Base-by-base conservation (phyloP, 1,140 invertebrate species). In the Pseudachorutes palmiensis region DNA sequence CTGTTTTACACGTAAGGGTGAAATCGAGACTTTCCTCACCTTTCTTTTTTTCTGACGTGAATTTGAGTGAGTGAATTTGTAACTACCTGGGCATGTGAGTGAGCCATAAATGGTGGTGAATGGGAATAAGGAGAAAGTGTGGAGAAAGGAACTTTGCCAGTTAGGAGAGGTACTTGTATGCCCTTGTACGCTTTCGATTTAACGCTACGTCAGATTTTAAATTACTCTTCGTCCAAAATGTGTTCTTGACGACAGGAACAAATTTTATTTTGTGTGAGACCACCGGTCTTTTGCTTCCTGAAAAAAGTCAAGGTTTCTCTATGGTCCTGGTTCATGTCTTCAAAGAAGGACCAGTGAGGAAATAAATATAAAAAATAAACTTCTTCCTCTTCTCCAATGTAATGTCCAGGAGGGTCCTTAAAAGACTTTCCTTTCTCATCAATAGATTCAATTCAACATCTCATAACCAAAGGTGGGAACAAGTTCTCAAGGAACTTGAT, bases 381-480 rank as follows among this genome's bases (percentile, higher is more conserved):
- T 55, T 55, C 19, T 55, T 14, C 36, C 36, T 41, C 36, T 41
- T 19, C 36, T 41, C 5, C 36, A 19, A 41, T 41, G 51, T 26
- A 16, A 55, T 30, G n/a, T 31, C 51, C 24, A 57, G 22, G 9
- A 33, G 22, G 22, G 26, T 16, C 12, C 51, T 55, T 55, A 55
- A 55, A 24, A 26, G 5, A 24, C 19, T 5, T 31, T 57, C 22
- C 3, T 30, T 28, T 60, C 14, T 55, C 51, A 12, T 19, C 29
- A 78, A 45, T 75, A 91, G 89, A 79, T 82, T 85, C 36, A 89
- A 90, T 74, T 90, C 85, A 62, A 84, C 87, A 19, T 87, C 87
- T 9, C 88, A 91, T 70, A 82, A 84, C 62, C 81, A 83, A 3
- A 83, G 92, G 67, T 89, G 88, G 86, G 84, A 87, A 65, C 85